Base-by-base conservation (phyloP, 2,888 invertebrate genomes). In the Metacarcinus magister region DNA sequence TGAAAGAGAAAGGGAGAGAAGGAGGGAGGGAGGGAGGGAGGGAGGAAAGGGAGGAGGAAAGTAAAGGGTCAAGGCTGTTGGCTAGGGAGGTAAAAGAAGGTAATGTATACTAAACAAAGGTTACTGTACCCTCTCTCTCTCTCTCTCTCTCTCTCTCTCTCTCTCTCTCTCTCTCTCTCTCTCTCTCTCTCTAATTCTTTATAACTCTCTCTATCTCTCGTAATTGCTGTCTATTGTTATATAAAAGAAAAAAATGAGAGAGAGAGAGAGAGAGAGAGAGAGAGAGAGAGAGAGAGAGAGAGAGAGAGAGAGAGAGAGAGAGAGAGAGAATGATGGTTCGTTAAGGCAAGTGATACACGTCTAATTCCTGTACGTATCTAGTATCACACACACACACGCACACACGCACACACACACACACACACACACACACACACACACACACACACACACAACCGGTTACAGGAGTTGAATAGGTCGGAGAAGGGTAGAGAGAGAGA, bases 261-360 rank as follows among this genome's bases (percentile, higher is more conserved):
- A 46, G n/a, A 23, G 16, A 16, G 16, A 46, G n/a, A 8, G 23
- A 39, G 5, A 4, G 13, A 16, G 4, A 19, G 5, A 46, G 46
- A 46, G 23, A 23, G 46, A 39, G 5, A 16, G 4, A 19, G 44
- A 44, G 82, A 19, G 82, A 39, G 82, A 43, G 32, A 82, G 82
- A 82, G 92, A 92, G 92, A 92, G 44, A 48, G 92, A 48, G 92
- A 46, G 48, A 48, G 92, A 48, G 48, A 92, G 92, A 13, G 92
- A 48, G 48, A 46, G 92, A 48, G 48, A 92, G 92, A 46, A n/a
- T 13, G 23, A 46, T 19, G 13, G 3, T 44, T 82, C 82, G 8
- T n/a, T 82, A 82, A 28, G 13, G 10, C 28, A n/a, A n/a, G 10
- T 54, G 7, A 54, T 82, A n/a, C n/a, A 10, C 32, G 28, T 82